Evolutionary conservation across 2,888 invertebrate species (phyloP).

Genomic region (Tenthredo distinguenda): DNA sequence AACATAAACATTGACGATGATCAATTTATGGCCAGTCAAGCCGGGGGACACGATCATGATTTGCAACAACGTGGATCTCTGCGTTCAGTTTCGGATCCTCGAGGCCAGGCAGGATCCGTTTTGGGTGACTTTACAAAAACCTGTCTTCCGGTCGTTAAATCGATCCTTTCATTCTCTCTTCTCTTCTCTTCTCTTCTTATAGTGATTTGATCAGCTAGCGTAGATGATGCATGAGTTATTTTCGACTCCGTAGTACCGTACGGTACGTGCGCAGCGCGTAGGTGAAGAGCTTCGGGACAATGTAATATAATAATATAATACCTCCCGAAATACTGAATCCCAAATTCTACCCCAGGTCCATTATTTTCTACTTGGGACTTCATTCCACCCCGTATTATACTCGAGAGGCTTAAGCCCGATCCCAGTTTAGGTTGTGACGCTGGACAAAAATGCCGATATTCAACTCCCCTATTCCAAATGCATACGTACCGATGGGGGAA

Average conservation of each 20-base stretch:
- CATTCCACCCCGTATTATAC: conserved; percentile 15
- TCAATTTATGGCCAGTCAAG: not conserved
- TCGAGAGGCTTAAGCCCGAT: conserved; percentile 17
- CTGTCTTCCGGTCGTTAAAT: conserved; percentile 30
- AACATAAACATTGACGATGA: not conserved
- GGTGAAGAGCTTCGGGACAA: conserved; percentile 28
- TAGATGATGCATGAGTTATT: conserved; percentile 51
- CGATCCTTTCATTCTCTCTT: not conserved
- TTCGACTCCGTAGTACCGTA: not conserved
- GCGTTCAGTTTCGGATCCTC: not conserved
- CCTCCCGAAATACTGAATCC: conserved; percentile 10
- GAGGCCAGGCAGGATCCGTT: not conserved
- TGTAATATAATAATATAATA: conserved; percentile 41
- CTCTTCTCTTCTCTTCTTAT: not conserved
- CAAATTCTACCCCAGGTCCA: conserved; percentile 22
- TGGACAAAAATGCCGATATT: conserved; percentile 24
- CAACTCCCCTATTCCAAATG: conserved; percentile 17
- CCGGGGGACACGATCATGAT: not conserved
- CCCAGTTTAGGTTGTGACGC: not conserved
- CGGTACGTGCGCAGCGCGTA: not conserved
- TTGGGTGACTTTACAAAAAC: conserved; percentile 25
- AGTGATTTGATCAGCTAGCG: conserved; percentile 39
- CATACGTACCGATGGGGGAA: conserved; percentile 20
- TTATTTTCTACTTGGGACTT: conserved; percentile 40
- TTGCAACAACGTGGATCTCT: not conserved